A percentile compares a stretch with the other conserved stretches of the same genome.
Evolutionary conservation across 2,888 invertebrate genomes (phyloP).

Genomic region (Beris chalybata): DNA sequence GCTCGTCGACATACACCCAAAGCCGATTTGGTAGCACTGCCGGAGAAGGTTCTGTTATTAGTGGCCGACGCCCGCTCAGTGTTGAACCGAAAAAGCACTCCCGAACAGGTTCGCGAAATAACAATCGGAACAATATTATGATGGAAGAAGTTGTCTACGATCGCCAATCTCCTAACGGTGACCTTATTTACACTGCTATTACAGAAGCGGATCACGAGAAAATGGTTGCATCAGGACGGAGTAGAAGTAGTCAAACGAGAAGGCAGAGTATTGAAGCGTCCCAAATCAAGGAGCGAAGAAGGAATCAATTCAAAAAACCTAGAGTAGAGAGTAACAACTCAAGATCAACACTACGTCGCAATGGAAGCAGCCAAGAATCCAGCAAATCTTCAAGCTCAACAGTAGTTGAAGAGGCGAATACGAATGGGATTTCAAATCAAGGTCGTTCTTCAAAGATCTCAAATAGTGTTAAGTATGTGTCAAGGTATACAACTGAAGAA

Average conservation of each 20-base stretch:
- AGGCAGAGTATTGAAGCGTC: too few relatives aligned
- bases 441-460: too few relatives aligned
- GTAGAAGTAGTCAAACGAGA: background rate
- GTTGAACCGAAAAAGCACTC: background rate
- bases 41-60: background rate
- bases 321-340: too few relatives aligned
- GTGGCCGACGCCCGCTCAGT: constrained; percentile 2
- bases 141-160: constrained; percentile 18
- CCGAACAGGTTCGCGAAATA: background rate
- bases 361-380: too few relatives aligned
- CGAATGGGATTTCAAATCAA: too few relatives aligned
- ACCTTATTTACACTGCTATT: background rate
- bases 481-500: too few relatives aligned
- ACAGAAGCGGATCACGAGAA: background rate
- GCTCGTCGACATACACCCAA: constrained; percentile 4
- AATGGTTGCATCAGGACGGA: background rate
- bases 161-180: background rate
- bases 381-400: too few relatives aligned
- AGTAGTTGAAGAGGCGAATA: too few relatives aligned
- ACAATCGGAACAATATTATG: background rate
- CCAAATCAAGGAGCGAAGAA: too few relatives aligned
- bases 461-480: too few relatives aligned
- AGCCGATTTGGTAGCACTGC: background rate
- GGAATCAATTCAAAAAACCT: too few relatives aligned
- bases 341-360: too few relatives aligned